Base-by-base conservation (phyloP, 2,113 vertebrate species). In the Tetrax tetrax region DNA sequence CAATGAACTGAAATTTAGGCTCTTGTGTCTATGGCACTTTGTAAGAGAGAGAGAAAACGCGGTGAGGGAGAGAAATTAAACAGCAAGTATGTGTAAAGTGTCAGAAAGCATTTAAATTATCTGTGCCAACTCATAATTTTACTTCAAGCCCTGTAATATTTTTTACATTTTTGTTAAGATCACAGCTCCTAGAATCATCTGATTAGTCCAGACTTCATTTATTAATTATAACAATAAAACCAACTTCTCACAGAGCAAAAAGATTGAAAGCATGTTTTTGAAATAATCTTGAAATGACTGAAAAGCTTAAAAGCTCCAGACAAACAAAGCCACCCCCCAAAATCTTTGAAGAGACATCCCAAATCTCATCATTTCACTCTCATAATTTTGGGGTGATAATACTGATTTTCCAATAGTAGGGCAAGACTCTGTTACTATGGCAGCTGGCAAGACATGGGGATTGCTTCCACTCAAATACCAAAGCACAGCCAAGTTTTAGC, bases 401-500 rank as follows among this genome's bases (percentile, higher is more conserved):
- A 61, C 23, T 57, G 28, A 37, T 65, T 71, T 96, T 89, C 77
- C 75, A 82, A 41, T 21, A 71, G 47, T 9, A 87, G 83, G 83
- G 60, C 83, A 81, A 89, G 72, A 23, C 86, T 69, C 28, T 60
- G 90, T 96, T 97, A 45, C 96, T 86, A 92, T 92, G 92, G 92
- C 83, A 96, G 96, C 90, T 95, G 92, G 80, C 51, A 84, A 83
- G 80, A 60, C 61, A 66, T 81, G 69, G 93, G 89, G 91, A 68
- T 79, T 85, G 81, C 95, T 92, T 96, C 81, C 89, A 93, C 91
- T 94, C 57, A 64, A 91, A 81, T 33, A 69, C 86, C 95, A 87
- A 89, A 93, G 94, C 87, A 53, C 43, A 87, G 94, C 91, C 95
- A 95, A 96, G 84, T 94, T 95, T 57, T 4, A 91, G 91, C 91